These are phyloP conservation scores for Anguilla japonica DNA, from an alignment of 2,113 vertebrate genomes.

Conservation along the genomic window DNA sequence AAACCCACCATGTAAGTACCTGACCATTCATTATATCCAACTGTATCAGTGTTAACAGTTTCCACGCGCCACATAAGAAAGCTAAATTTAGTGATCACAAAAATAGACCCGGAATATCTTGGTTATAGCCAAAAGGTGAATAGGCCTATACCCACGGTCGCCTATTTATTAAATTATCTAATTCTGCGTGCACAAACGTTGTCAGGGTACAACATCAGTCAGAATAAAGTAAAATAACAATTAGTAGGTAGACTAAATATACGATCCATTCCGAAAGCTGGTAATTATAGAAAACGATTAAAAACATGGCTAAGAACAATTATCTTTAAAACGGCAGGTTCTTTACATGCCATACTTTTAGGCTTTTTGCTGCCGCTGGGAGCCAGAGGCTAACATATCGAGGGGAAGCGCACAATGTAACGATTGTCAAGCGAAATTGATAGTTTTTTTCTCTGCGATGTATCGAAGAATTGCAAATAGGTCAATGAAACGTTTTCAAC, in stretches of 20 bases:
- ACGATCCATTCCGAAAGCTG: background rate
- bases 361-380: background rate
- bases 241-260: background rate
- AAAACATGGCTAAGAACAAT: background rate
- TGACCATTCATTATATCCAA: too few species aligned
- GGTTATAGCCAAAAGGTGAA: background rate
- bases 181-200: background rate
- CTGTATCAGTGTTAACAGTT: background rate
- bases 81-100: background rate
- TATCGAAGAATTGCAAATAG: background rate
- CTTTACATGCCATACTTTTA: background rate
- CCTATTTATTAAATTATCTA: background rate
- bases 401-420: background rate
- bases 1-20: too few species aligned
- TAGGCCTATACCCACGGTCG: too few species aligned
- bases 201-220: background rate
- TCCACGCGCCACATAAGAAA: too few species aligned
- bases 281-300: background rate
- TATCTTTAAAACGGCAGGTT: background rate
- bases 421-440: background rate
- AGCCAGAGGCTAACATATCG: background rate
- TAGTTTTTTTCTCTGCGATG: background rate
- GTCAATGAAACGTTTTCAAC: background rate
- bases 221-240: background rate
- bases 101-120: background rate